Base-by-base conservation (phyloP, 1,140 invertebrate species). In the Hylyphantes graminicola region DNA sequence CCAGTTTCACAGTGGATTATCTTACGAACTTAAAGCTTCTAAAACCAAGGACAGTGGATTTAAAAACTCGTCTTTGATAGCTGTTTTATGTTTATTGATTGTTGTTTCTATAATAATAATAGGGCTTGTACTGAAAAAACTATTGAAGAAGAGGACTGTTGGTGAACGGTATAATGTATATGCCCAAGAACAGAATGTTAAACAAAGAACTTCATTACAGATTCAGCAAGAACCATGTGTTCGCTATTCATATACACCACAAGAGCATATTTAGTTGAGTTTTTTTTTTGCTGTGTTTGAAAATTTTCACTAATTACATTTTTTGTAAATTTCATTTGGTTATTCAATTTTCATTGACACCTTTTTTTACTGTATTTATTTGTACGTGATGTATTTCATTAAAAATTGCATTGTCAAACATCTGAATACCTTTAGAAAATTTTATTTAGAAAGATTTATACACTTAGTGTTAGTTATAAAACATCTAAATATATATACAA, bases 101-200 rank as follows among this genome's bases (percentile, higher is more conserved):
- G 7, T 78, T 17, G 51, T 78, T 8, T 21, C 21, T 35, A 11
- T 67, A 65, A 64, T 78, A 21, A 55, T 78, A 51, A 67, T 78
- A 35, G 50, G 19, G 6, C 0, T 78, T 12, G 15, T 78, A 15
- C 10, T 78, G 21, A 65, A 63, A 55, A 78, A 78, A 19, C 10
- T 78, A 15, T 15, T 67, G 21, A 78, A 78, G 35, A 78, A 78
- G 48, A 17, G 63, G 65, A 35, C n/a, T 65, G 50, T 13, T 17
- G 50, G 35, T 7, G 75, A 78, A 8, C 53, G 61, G 54, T 78
- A 78, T 65, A 78, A 78, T 78, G 75, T 78, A 6, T 78, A 50
- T n/a, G 50, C 15, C n/a, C 50, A 78, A 67, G 75, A 78, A 78
- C 50, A 21, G n/a, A 78, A 78, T 53, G 63, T 67, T 9, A n/a